Conservation (phyloP, 2,113 vertebrate genomes). For the Cygnus atratus region DNA sequence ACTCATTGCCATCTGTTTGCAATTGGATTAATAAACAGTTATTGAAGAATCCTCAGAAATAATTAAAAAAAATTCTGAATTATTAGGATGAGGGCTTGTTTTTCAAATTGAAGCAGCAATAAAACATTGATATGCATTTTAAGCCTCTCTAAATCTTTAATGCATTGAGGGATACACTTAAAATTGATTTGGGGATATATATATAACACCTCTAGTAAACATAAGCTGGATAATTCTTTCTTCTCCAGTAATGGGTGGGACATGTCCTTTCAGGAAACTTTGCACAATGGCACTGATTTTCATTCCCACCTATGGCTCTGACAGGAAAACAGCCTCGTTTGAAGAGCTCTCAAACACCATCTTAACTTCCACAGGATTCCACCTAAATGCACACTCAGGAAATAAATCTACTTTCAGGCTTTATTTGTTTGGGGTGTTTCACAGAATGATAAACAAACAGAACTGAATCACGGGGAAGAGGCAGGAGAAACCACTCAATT, state of each 20-base stretch:
- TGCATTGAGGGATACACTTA: background rate
- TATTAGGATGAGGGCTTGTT: background rate
- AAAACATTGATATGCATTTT: background rate
- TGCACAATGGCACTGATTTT: background rate
- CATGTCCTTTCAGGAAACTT: background rate
- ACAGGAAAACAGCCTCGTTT: background rate
- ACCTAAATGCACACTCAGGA: background rate
- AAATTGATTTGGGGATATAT: background rate
- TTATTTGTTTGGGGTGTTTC: background rate
- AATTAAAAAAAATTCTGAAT: background rate
- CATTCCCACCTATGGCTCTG: background rate
- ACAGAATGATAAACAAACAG: background rate
- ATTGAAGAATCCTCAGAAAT: background rate
- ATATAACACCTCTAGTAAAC: background rate
- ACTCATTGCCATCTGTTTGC: conserved; percentile 1
- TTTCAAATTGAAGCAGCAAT: background rate
- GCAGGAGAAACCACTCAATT: background rate
- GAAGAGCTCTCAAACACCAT: background rate
- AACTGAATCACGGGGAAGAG: background rate
- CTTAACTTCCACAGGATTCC: background rate
- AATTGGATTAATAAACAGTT: background rate
- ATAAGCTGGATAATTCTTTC: background rate
- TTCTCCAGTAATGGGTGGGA: background rate
- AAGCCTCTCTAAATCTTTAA: background rate
- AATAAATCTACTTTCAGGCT: background rate